Base-by-base conservation (phyloP, 2,113 vertebrate species). In the Podiceps cristatus region DNA sequence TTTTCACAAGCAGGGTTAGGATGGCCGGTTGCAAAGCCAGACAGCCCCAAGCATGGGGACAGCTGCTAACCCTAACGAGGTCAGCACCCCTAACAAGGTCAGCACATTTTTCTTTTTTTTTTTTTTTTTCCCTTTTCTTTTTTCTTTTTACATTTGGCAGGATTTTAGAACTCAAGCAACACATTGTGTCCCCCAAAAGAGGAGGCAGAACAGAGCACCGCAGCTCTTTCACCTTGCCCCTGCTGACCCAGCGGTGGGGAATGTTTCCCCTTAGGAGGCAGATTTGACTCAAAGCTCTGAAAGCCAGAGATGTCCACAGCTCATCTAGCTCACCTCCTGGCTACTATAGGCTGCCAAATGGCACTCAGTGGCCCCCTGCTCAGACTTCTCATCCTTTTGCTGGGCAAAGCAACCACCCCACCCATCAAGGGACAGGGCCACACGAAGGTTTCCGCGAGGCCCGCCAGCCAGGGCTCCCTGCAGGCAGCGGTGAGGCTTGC, bases 401-500 rank as follows among this genome's bases (percentile, higher is more conserved):
- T 56, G 66, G 62, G 77, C 33, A 88, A 94, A 95, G 79, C 53
- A 67, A 88, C 52, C 10, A 5, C 47, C 66, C 44, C 12, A 2
- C 66, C 49, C 12, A 2, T 6, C 40, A 50, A 37, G 49, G 62
- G 18, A 59, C 42, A 64, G 64, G 76, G 73, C 37, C 52, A 40
- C 63, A 25, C 4, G 50, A 42, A 80, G 55, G 59, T 45, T 94
- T 76, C 63, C 60, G n/a, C 0, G 2, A 66, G 66, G 42, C 85
- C 47, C 10, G 13, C 73, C 22, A 13, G 63, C 56, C 27, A 1
- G 6, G 63, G 28, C 31, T 62, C 58, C 44, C 67, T 52, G 52
- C 53, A 53, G 52, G 9, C 1, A 1, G 37, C 1, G 0, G 27
- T 1, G 10, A 47, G 71, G 63, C 68, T 94, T 5, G 6, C 40